Conservation (phyloP, 2,797 vertebrate genomes). For the Tapera naevia region DNA sequence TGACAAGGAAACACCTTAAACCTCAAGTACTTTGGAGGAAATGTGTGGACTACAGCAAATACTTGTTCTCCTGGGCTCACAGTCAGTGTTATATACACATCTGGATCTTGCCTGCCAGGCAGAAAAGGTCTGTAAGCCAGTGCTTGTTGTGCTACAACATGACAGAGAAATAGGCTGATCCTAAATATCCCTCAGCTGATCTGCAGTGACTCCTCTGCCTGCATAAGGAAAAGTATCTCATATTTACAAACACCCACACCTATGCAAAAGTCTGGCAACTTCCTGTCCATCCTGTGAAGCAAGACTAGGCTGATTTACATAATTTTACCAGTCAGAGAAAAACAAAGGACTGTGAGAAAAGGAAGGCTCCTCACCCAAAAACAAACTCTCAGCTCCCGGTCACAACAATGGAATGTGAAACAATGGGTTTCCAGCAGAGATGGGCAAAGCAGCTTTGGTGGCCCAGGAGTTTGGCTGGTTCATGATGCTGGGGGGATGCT, state of each 20-base stretch:
- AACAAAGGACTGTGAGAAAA: not conserved
- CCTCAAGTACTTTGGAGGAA: not conserved
- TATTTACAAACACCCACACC: not conserved
- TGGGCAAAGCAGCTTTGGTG: not conserved
- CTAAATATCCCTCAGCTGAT: not conserved
- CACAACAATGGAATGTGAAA: not conserved
- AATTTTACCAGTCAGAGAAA: not conserved
- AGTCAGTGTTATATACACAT: not conserved
- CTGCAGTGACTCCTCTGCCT: slow-evolving; percentile 4
- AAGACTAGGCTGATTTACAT: not conserved
- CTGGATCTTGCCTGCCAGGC: not conserved
- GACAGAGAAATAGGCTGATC: not conserved
- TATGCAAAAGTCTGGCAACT: not conserved
- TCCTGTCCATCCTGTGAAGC: not conserved
- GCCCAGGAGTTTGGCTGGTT: not conserved
- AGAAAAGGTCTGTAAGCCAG: not conserved
- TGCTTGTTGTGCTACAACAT: not conserved
- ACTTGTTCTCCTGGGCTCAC: not conserved
- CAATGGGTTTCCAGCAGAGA: not conserved
- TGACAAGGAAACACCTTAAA: not conserved
- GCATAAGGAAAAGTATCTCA: not conserved
- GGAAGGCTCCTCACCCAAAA: not conserved
- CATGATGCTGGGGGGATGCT: not conserved
- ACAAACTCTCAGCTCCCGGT: fast-evolving
- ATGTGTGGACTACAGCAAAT: not conserved